phyloP scores from a whole-genome alignment of 1,140 invertebrate species.

The Zaprionus lachaisei region DNA sequence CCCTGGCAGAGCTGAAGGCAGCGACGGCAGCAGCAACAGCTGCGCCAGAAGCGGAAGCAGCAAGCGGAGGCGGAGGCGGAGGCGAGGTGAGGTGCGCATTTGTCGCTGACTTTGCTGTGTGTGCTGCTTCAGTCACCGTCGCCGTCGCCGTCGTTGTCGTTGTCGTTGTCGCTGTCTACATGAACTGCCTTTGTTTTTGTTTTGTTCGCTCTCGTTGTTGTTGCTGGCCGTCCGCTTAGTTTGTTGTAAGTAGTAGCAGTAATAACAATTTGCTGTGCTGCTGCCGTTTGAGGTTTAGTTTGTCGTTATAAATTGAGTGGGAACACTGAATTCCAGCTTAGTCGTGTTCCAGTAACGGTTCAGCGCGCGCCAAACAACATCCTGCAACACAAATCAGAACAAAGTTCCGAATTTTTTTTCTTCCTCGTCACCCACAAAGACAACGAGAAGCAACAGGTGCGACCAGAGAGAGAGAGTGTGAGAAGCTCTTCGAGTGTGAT shows the following conservation, averaged over 20 bases:
- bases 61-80: background rate
- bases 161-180: constrained; percentile 1
- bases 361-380: constrained; percentile 63
- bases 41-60: background rate
- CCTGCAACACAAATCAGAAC: constrained; percentile 2
- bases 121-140: constrained; percentile 29
- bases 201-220: constrained; percentile 22
- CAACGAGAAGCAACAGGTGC: constrained; percentile 26
- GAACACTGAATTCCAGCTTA: constrained; percentile 77
- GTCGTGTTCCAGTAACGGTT: constrained; percentile 84
- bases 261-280: constrained; percentile 54
- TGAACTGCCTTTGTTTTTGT: constrained; percentile 17
- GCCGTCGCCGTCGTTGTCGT: constrained; percentile 7
- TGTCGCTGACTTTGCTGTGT: constrained; percentile 6
- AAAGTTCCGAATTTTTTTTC: background rate
- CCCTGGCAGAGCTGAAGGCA: background rate
- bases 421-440: background rate
- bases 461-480: background rate
- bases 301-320: constrained; percentile 84
- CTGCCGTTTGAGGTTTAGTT: constrained; percentile 57
- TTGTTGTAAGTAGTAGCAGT: constrained; percentile 69
- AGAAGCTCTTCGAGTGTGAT: background rate
- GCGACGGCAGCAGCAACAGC: constrained; percentile 10
- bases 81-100: constrained; percentile 1
- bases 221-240: constrained; percentile 34